phyloP scores from a whole-genome alignment of 2,113 vertebrate species.

The Antechinus flavipes region DNA sequence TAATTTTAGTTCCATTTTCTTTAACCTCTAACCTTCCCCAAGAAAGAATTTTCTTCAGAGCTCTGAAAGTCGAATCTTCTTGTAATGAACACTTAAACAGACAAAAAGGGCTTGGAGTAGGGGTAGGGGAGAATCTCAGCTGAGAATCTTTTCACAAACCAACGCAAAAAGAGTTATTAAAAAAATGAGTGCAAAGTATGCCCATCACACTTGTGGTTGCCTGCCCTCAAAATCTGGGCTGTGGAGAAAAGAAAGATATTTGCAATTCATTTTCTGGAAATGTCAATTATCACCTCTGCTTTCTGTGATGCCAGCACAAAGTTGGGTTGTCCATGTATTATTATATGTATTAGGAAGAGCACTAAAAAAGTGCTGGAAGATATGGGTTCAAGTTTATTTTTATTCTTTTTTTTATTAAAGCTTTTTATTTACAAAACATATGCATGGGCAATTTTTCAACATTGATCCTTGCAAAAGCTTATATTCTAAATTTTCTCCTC shows the following conservation, averaged over 20 bases:
- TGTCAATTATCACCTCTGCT: not conserved
- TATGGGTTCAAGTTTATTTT: not conserved
- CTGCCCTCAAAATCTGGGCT: not conserved
- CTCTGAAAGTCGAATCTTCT: slow-evolving; percentile 69
- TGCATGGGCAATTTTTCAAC: too few species aligned
- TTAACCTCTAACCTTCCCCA: slow-evolving; percentile 59
- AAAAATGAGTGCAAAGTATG: not conserved
- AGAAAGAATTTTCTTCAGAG: slow-evolving; percentile 69
- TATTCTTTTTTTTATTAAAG: too few species aligned
- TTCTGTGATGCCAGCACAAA: accelerated
- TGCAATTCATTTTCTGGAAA: not conserved
- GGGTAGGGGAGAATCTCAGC: slow-evolving; percentile 14
- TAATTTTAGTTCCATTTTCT: slow-evolving; percentile 67
- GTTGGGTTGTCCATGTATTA: not conserved
- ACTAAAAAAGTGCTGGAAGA: not conserved
- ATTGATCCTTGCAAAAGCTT: too few species aligned
- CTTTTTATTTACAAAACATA: too few species aligned
- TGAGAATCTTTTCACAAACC: slow-evolving; percentile 62
- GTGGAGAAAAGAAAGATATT: not conserved
- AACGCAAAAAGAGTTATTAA: slow-evolving; percentile 47
- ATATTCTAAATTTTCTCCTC: too few species aligned
- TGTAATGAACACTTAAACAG: slow-evolving; percentile 65
- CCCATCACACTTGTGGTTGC: not conserved
- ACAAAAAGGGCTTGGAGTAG: slow-evolving; percentile 1
- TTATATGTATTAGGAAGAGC: not conserved